A percentile compares a stretch with the other conserved stretches of the same genome.
Evolutionary conservation across 2,888 invertebrate species (phyloP).

Genomic region (Trissolcus japonicus): DNA sequence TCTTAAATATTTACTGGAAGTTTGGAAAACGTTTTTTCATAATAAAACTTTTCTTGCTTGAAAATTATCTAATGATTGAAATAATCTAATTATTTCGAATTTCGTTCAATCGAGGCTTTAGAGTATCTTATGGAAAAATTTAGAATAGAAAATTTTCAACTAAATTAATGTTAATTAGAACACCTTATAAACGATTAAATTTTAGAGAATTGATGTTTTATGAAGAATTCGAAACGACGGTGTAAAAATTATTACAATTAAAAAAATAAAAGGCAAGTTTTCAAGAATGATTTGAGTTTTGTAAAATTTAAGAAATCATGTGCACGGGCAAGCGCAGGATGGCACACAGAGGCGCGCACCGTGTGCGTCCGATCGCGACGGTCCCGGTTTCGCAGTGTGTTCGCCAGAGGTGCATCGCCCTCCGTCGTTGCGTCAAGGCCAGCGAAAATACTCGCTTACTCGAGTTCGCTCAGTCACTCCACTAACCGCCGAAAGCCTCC

Average conservation of each 20-base stretch:
- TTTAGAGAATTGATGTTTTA: not conserved
- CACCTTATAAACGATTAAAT: too few species aligned
- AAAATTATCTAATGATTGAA: too few species aligned
- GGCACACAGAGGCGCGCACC: conserved; percentile 52
- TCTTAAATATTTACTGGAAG: too few species aligned
- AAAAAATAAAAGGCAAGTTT: conserved; percentile 14
- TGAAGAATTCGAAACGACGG: not conserved
- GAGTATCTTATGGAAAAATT: not conserved
- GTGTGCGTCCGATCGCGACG: conserved; percentile 60
- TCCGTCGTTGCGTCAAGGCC: conserved; percentile 76
- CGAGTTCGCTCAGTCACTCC: conserved; percentile 64
- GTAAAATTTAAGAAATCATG: conserved; percentile 50
- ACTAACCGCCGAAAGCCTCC: conserved; percentile 70
- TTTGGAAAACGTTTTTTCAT: too few species aligned
- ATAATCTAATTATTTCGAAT: too few species aligned
- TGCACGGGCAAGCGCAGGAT: conserved; percentile 45
- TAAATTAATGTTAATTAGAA: not conserved
- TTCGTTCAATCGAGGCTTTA: too few species aligned
- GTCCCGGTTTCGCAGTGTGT: conserved; percentile 73
- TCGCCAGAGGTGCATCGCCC: conserved; percentile 76
- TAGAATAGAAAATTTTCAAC: not conserved
- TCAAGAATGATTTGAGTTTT: conserved; percentile 33
- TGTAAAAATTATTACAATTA: not conserved
- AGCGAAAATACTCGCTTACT: conserved; percentile 73
- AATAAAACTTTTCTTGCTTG: too few species aligned